Percentiles rank a stretch among this genome's conserved stretches.
Conservation (phyloP, 2,797 vertebrate genomes). For the Oryzias dopingdopingensis region DNA sequence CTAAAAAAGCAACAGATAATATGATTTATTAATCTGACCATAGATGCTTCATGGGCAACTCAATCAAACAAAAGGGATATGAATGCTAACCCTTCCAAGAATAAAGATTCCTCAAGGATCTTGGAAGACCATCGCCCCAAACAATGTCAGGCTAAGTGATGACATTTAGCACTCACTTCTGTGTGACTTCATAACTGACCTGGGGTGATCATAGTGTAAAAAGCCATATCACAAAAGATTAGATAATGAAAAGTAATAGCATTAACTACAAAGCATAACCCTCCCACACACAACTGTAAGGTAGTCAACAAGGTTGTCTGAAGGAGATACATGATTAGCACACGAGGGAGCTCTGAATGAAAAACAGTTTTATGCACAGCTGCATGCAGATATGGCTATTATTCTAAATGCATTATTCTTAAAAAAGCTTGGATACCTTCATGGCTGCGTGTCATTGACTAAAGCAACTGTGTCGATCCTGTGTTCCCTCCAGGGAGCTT, state of each 20-base stretch:
- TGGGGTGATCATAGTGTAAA: conserved; percentile 11
- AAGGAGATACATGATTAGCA: neutral
- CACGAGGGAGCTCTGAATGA: neutral
- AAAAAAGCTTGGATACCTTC: conserved; percentile 14
- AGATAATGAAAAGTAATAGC: conserved; percentile 18
- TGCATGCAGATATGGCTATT: neutral
- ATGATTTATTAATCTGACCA: too few relatives aligned
- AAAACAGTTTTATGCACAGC: neutral
- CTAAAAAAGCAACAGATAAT: too few relatives aligned
- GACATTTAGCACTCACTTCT: conserved; percentile 31
- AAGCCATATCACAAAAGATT: conserved; percentile 28
- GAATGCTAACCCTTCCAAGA: too few relatives aligned
- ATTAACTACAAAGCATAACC: conserved; percentile 18
- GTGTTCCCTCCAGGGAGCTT: conserved; percentile 15
- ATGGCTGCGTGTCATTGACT: conserved; percentile 20
- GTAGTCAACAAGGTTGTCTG: conserved; percentile 12
- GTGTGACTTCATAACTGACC: conserved; percentile 15
- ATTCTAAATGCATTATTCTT: conserved; percentile 2
- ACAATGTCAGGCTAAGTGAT: conserved; percentile 6
- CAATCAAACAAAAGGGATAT: too few relatives aligned
- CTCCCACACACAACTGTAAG: conserved; percentile 1
- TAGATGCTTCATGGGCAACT: too few relatives aligned
- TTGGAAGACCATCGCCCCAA: too few relatives aligned
- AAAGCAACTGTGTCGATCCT: conserved; percentile 9
- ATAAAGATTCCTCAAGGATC: too few relatives aligned